These are phyloP conservation scores for Microtus oregoni DNA, from an alignment of 2,113 vertebrate species.

Conservation along the genomic window DNA sequence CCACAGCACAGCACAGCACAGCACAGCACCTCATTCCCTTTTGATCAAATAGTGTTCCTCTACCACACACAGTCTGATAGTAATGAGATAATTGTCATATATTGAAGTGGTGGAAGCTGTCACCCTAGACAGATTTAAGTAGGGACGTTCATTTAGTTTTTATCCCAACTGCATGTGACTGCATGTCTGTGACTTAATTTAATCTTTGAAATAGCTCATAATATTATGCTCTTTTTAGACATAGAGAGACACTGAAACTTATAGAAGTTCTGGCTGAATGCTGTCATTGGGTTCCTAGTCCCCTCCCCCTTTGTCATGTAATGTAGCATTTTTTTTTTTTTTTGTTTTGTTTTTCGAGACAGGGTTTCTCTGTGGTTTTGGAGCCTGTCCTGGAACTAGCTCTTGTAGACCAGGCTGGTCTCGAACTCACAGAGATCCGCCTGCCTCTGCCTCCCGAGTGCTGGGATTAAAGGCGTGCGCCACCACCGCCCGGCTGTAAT, in stretches of 20 bases:
- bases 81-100: not conserved
- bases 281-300: not conserved
- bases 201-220: not conserved
- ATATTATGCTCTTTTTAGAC: not conserved
- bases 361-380: too few relatives aligned
- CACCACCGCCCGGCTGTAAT: too few relatives aligned
- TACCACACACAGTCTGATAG: not conserved
- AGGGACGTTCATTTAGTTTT: not conserved
- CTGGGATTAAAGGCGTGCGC: too few relatives aligned
- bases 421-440: too few relatives aligned
- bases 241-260: not conserved
- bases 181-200: not conserved
- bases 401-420: too few relatives aligned
- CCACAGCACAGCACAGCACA: not conserved
- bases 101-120: not conserved
- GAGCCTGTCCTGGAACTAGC: too few relatives aligned
- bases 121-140: not conserved
- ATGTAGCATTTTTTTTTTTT: not conserved
- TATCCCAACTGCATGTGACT: not conserved
- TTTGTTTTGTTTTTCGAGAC: too few relatives aligned
- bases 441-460: too few relatives aligned
- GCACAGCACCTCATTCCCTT: not conserved
- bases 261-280: constrained; percentile 15
- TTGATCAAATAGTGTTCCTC: not conserved
- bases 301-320: not conserved